Base-by-base conservation (phyloP, 2,888 invertebrate genomes). In the Protula sp. region DNA sequence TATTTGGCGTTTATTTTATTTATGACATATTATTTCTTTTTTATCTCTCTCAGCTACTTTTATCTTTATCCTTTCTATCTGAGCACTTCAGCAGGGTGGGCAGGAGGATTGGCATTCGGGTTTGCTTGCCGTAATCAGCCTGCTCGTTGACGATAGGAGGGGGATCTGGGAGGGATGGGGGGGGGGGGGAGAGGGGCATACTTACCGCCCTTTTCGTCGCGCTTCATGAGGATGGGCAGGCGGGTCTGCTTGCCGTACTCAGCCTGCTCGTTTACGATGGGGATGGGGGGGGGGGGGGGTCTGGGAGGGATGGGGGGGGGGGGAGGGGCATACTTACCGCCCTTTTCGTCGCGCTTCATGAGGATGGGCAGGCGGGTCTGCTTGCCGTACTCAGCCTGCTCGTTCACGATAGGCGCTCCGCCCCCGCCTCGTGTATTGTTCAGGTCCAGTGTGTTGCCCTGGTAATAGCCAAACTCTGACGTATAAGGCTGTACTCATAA, bases 1-100 rank as follows among this genome's bases (percentile, higher is more conserved):
- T n/a, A n/a, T n/a, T n/a, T n/a, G n/a, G n/a, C n/a, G n/a, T n/a
- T n/a, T n/a, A n/a, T n/a, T n/a, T n/a, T n/a, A n/a, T n/a, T n/a
- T n/a, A n/a, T n/a, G n/a, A n/a, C n/a, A n/a, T n/a, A n/a, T n/a
- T n/a, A n/a, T n/a, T n/a, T n/a, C n/a, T n/a, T n/a, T n/a, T n/a
- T n/a, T n/a, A n/a, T n/a, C n/a, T n/a, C n/a, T n/a, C n/a, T n/a
- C n/a, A n/a, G n/a, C n/a, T n/a, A n/a, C n/a, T n/a, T n/a, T n/a
- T n/a, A n/a, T n/a, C n/a, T n/a, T 53, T 59, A 72, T 72, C 63
- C 61, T 72, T 72, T 30, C 58, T 60, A 24, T 68, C 67, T 31
- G 67, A 62, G 22, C 63, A 50, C 9, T 58, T 57, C 59, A 72
- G 65, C 5, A n/a, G n/a, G n/a, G n/a, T n/a, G n/a, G n/a, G n/a